Conservation (phyloP, 2,888 invertebrate genomes). For the Pyrocoelia pectoralis region DNA sequence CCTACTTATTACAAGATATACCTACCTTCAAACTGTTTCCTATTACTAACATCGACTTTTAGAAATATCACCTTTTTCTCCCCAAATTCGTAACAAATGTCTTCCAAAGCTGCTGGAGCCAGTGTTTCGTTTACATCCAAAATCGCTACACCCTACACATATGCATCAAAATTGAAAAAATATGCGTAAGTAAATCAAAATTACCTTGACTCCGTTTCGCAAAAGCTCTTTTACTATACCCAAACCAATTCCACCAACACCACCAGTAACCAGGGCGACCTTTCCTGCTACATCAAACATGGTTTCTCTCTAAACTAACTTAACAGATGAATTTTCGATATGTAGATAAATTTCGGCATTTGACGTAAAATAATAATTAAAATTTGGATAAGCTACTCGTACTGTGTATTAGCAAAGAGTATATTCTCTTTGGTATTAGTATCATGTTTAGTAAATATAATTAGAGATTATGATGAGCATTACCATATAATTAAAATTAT, state of each 20-base stretch:
- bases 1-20: too few species aligned
- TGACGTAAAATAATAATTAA: too few species aligned
- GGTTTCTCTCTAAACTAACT: too few species aligned
- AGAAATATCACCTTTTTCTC: slow-evolving; percentile 74
- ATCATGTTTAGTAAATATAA: too few species aligned
- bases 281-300: slow-evolving; percentile 60
- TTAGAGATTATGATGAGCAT: too few species aligned
- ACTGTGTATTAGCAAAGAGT: too few species aligned
- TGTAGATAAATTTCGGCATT: too few species aligned
- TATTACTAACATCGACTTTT: slow-evolving; percentile 68
- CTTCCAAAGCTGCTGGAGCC: slow-evolving; percentile 70
- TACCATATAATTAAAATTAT: too few species aligned
- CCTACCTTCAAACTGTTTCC: neutral
- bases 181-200: slow-evolving; percentile 17
- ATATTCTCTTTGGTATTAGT: too few species aligned
- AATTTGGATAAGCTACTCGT: too few species aligned
- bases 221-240: slow-evolving; percentile 73
- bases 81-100: slow-evolving; percentile 70
- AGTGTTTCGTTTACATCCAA: slow-evolving; percentile 73
- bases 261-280: slow-evolving; percentile 77
- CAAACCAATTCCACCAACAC: slow-evolving; percentile 75
- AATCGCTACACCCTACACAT: slow-evolving; percentile 67
- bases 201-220: slow-evolving; percentile 63
- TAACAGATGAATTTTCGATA: too few species aligned
- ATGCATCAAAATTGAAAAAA: neutral